Evolutionary conservation across 2,888 invertebrate genomes (phyloP), one percentile per base, ranked within the genome.

Genomic region (Eilema caniola): DNA sequence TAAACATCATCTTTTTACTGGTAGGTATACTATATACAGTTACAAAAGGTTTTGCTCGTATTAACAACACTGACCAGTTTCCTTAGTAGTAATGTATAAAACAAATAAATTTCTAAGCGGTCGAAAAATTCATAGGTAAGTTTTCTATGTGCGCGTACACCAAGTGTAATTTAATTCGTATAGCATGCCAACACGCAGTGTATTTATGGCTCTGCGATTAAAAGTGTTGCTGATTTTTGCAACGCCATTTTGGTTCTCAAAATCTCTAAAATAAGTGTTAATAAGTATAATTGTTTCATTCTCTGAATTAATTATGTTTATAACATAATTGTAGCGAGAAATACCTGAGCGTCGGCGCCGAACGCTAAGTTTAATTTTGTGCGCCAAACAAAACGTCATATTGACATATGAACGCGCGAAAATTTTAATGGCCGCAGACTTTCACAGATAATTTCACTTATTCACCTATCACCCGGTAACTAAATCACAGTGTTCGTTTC

Each of bases 401-500:
- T 80, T 90, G 92, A 93, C 91, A 86, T 81, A 94, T 91, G 70
- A 85, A 81, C 75, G 85, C 88, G 93, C 86, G 87, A 89, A 93
- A 89, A 92, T 80, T 87, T 89, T 88, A 83, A 93, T 87, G 78
- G 85, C 77, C 73, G 76, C 73, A 73, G 78, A 83, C 83, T 88
- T 89, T 87, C 86, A 83, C 87, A 85, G 83, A 78, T 84, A 86
- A 86, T 84, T 83, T 77, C 78, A 83, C 84, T 87, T 80, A 84
- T 81, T 83, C 80, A 75, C 83, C 79, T 83, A 85, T 83, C 85
- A 84, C 77, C 78, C 80, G 78, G 69, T 78, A 79, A 84, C 81
- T 87, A 89, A 92, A 92, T 90, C 88, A 87, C 84, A 86, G 85
- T 81, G 76, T 88, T 88, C 87, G 90, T 89, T 87, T 88, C 85